phyloP scores from a whole-genome alignment of 2,113 vertebrate genomes.

The Poecile atricapillus region DNA sequence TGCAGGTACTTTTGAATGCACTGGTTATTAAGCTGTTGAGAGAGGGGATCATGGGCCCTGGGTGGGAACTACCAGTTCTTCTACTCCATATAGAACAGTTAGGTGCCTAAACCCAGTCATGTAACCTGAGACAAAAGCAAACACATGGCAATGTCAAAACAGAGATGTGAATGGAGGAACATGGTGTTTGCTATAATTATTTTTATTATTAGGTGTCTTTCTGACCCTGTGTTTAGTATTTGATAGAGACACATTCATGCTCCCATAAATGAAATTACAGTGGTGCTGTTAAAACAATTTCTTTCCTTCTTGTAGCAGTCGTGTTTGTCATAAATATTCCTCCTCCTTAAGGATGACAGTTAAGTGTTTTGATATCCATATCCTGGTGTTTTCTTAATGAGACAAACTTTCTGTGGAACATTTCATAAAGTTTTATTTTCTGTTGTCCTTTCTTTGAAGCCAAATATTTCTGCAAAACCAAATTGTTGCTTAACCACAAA shows the following conservation, averaged over 20 bases:
- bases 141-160: neutral
- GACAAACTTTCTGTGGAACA: neutral
- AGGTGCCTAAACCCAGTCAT: neutral
- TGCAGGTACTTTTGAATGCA: neutral
- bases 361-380: neutral
- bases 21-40: neutral
- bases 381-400: neutral
- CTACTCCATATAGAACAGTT: neutral
- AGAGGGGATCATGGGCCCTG: neutral
- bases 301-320: neutral
- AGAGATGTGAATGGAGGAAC: neutral
- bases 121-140: neutral
- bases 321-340: neutral
- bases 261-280: neutral
- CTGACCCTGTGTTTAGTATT: neutral
- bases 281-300: neutral
- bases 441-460: neutral
- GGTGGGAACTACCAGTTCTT: neutral
- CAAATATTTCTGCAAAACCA: neutral
- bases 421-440: neutral
- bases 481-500: neutral
- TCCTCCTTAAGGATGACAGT: neutral
- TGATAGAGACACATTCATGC: neutral
- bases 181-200: neutral
- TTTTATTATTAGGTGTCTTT: neutral